phyloP scores from a whole-genome alignment of 2,797 vertebrate species.

The Eurystomus glaucurus region DNA sequence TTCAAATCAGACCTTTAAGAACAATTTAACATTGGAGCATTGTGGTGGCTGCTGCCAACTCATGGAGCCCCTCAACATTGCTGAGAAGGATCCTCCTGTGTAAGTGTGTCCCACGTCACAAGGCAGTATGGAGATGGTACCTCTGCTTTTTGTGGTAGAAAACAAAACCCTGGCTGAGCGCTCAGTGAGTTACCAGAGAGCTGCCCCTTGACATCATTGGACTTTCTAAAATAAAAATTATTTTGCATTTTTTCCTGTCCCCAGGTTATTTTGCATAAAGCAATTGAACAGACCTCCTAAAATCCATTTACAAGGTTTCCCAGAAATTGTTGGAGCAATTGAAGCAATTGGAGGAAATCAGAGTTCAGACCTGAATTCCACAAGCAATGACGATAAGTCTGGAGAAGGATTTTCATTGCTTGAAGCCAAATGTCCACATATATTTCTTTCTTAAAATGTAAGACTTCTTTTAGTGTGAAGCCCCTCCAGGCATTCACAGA shows the following conservation, averaged over 20 bases:
- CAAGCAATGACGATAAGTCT: background rate
- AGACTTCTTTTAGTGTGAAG: background rate
- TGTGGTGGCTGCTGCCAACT: background rate
- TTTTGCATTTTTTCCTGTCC: background rate
- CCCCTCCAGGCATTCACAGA: background rate
- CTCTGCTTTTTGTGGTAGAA: background rate
- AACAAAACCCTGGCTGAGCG: background rate
- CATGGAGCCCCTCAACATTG: background rate
- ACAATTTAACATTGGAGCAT: background rate
- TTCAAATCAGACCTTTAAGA: background rate
- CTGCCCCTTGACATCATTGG: rapidly evolving
- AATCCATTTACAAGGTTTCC: background rate
- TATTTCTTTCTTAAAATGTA: background rate
- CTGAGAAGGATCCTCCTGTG: background rate
- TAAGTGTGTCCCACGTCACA: background rate
- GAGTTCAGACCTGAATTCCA: constrained; percentile 21
- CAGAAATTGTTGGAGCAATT: background rate
- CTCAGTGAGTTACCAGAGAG: background rate
- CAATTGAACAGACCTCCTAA: background rate
- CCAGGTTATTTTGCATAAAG: background rate
- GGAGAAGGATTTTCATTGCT: constrained; percentile 20
- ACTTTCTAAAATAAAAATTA: background rate
- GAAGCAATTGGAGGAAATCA: background rate
- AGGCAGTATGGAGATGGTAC: background rate
- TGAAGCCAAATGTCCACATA: background rate